phyloP scores from a whole-genome alignment of 2,797 vertebrate species.

The Malacoctenus gilli region DNA sequence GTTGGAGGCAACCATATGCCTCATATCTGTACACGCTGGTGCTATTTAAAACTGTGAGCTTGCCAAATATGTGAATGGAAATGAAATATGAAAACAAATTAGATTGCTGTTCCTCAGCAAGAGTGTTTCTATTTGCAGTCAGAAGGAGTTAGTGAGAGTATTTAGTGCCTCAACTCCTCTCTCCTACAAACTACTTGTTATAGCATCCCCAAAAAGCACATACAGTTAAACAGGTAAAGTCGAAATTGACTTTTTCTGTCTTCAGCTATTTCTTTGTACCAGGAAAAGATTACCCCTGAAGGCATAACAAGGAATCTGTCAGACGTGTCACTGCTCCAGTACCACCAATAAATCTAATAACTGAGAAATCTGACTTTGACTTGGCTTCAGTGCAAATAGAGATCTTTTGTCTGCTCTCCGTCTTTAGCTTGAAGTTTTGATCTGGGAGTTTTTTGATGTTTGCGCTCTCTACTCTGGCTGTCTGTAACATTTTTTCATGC shows the following conservation, averaged over 20 bases:
- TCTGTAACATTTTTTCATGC: slow-evolving; percentile 9
- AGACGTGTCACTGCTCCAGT: not conserved
- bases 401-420: slow-evolving; percentile 10
- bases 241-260: slow-evolving; percentile 3
- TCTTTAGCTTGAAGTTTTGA: not conserved
- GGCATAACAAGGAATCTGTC: not conserved
- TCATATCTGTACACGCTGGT: slow-evolving; percentile 21
- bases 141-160: not conserved
- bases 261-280: not conserved
- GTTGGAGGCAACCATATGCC: slow-evolving; percentile 42
- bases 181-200: not conserved
- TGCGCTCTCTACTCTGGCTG: not conserved
- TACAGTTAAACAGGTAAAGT: not conserved
- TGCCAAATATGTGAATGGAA: slow-evolving; percentile 36
- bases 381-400: not conserved
- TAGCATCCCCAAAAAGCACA: not conserved
- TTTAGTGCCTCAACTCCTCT: not conserved
- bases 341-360: not conserved
- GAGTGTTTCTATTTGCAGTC: slow-evolving; percentile 6
- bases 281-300: not conserved
- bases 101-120: slow-evolving; percentile 13
- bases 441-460: slow-evolving; percentile 1
- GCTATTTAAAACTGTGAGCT: slow-evolving; percentile 24
- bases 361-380: not conserved
- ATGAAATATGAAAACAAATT: slow-evolving; percentile 44